Percentiles rank a stretch among this genome's conserved stretches.
These are phyloP conservation scores for Drosophila colorata DNA, from an alignment of 2,888 invertebrate genomes.

Conservation along the genomic window DNA sequence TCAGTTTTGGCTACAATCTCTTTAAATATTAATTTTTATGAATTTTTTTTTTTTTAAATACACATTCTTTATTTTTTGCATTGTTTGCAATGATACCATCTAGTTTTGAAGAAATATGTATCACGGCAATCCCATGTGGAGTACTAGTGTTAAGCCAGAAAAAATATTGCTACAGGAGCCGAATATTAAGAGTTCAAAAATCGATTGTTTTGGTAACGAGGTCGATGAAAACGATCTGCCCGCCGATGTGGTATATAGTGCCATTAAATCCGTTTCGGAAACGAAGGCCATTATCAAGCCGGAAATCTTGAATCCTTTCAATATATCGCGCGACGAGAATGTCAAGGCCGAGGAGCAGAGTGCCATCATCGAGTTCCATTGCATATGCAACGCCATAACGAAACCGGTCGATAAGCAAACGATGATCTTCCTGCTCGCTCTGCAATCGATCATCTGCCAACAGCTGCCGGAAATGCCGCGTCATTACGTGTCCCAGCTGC, in stretches of 20 bases:
- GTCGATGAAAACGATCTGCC: conserved; percentile 10
- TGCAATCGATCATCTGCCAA: conserved; percentile 97
- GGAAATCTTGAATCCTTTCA: neutral
- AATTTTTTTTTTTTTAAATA: neutral
- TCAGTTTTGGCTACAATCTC: neutral
- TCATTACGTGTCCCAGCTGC: conserved; percentile 96
- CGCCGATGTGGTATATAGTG: neutral
- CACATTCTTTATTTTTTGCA: neutral
- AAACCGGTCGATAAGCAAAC: conserved; percentile 94
- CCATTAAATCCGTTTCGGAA: neutral
- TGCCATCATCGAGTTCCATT: conserved; percentile 2
- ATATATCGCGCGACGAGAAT: neutral
- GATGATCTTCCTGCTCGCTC: conserved; percentile 91
- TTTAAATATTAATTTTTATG: conserved; percentile 1
- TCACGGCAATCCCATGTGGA: conserved; percentile 8
- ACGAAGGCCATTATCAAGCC: neutral
- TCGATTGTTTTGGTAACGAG: neutral
- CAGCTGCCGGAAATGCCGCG: conserved; percentile 98
- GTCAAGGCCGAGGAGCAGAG: conserved; percentile 3
- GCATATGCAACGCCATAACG: conserved; percentile 83
- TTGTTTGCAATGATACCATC: neutral
- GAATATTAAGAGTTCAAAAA: neutral
- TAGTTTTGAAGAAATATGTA: neutral
- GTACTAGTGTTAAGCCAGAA: neutral
- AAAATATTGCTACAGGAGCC: neutral